These are phyloP conservation scores for Cryptotermes secundus DNA, from an alignment of 1,140 invertebrate genomes.

Conservation along the genomic window DNA sequence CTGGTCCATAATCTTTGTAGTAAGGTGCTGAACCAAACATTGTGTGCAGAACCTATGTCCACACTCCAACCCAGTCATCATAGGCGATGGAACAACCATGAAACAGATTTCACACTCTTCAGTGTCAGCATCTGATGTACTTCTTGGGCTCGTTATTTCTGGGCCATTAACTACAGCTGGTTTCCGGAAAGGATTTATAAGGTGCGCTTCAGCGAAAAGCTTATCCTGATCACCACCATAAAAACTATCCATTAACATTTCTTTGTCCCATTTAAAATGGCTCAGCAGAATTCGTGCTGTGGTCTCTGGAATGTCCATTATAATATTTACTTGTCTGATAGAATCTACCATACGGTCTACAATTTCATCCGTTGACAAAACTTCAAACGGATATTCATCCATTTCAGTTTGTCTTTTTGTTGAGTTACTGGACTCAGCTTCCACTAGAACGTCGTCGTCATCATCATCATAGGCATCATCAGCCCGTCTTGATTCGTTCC, in stretches of 20 bases:
- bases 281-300: constrained; percentile 90
- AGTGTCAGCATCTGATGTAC: constrained; percentile 44
- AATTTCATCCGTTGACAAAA: constrained; percentile 93
- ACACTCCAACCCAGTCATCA: constrained; percentile 95
- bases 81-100: constrained; percentile 55
- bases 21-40: constrained; percentile 97
- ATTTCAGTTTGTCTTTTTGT: constrained; percentile 74
- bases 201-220: constrained; percentile 90
- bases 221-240: constrained; percentile 94
- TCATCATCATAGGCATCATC: no score
- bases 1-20: constrained; percentile 97
- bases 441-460: constrained; percentile 90
- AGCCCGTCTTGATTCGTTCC: constrained; percentile 87
- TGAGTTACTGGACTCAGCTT: constrained; percentile 76
- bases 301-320: constrained; percentile 86
- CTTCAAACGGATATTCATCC: constrained; percentile 92
- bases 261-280: constrained; percentile 99
- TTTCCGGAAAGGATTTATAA: constrained; percentile 91
- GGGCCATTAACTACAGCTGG: constrained; percentile 43
- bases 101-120: background rate
- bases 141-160: constrained; percentile 41
- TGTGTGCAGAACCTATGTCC: constrained; percentile 92
- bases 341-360: constrained; percentile 96
- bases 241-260: constrained; percentile 95
- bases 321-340: constrained; percentile 92